Conservation (phyloP, 1,140 invertebrate genomes). For the Ceratina japonica region DNA sequence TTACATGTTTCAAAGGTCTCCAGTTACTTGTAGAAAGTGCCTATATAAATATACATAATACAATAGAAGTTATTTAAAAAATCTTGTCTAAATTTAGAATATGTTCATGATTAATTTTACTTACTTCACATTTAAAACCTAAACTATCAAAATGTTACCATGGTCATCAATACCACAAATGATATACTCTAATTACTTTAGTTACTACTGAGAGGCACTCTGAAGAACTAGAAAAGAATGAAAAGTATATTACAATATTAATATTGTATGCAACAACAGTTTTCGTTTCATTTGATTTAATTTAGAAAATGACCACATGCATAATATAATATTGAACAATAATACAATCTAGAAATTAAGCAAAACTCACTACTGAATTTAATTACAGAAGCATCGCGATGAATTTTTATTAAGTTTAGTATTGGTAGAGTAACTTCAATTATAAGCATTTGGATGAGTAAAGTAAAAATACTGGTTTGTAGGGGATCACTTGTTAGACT, state of each 20-base stretch:
- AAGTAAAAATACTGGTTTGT: constrained; percentile 20
- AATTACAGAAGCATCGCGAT: constrained; percentile 62
- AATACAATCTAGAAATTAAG: constrained; percentile 49
- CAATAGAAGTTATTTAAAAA: constrained; percentile 57
- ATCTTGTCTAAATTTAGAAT: constrained; percentile 46
- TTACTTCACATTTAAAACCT: constrained; percentile 66
- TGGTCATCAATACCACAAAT: constrained; percentile 43
- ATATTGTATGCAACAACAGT: background rate
- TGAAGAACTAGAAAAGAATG: background rate
- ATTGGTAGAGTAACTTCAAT: constrained; percentile 6
- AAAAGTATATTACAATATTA: constrained; percentile 19
- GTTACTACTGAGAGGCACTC: constrained; percentile 42
- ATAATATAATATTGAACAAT: constrained; percentile 40
- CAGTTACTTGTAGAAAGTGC: constrained; percentile 78
- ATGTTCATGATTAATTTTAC: constrained; percentile 55
- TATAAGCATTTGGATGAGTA: background rate
- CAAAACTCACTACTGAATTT: constrained; percentile 61
- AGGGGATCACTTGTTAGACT: constrained; percentile 33
- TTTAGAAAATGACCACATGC: constrained; percentile 28
- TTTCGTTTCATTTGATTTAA: constrained; percentile 6
- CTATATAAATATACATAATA: constrained; percentile 68
- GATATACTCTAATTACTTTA: constrained; percentile 35
- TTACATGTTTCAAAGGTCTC: constrained; percentile 42
- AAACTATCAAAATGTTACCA: constrained; percentile 64
- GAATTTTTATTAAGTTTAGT: constrained; percentile 30